Percentiles rank a stretch among this genome's conserved stretches.
These are phyloP conservation scores for fruit fly (Drosophila melanogaster) DNA, from an alignment of 1,140 invertebrate genomes.

Conservation along the genomic window DNA sequence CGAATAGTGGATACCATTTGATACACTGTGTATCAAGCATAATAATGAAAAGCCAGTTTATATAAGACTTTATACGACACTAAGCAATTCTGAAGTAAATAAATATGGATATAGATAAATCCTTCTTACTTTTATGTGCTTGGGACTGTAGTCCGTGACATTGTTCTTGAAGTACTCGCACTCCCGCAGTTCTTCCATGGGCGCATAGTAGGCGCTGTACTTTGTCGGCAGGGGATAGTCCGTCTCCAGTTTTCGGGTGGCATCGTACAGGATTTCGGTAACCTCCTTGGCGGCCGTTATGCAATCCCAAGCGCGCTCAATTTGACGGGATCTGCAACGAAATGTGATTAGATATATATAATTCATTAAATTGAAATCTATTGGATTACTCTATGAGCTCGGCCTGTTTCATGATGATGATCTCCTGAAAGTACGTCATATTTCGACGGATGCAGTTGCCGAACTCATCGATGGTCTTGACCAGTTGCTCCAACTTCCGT, in stretches of 20 bases:
- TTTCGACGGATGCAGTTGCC: constrained; percentile 81
- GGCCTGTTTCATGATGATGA: constrained; percentile 81
- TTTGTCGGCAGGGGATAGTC: constrained; percentile 70
- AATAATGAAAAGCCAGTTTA: too few species aligned
- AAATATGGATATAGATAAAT: too few species aligned
- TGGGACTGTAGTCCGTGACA: constrained; percentile 81
- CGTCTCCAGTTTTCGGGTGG: constrained; percentile 75
- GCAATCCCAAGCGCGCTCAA: constrained; percentile 82
- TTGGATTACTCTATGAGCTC: constrained; percentile 74
- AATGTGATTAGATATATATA: neutral
- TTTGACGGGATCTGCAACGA: constrained; percentile 72
- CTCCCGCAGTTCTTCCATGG: constrained; percentile 81
- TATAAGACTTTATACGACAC: neutral
- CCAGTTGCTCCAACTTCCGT: constrained; percentile 71
- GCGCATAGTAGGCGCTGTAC: constrained; percentile 69
- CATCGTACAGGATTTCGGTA: constrained; percentile 79
- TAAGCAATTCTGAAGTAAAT: too few species aligned
- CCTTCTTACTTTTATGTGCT: constrained; percentile 73
- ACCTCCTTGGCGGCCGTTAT: constrained; percentile 82
- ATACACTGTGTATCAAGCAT: too few species aligned
- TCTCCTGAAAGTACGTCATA: constrained; percentile 84
- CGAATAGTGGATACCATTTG: too few species aligned
- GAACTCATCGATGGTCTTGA: constrained; percentile 80
- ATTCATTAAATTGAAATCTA: accelerated
- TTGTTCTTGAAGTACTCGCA: constrained; percentile 84